Percentiles rank a stretch among this genome's conserved stretches.
Conservation (phyloP, 1,140 invertebrate species). For the Armadillidium nasatum region DNA sequence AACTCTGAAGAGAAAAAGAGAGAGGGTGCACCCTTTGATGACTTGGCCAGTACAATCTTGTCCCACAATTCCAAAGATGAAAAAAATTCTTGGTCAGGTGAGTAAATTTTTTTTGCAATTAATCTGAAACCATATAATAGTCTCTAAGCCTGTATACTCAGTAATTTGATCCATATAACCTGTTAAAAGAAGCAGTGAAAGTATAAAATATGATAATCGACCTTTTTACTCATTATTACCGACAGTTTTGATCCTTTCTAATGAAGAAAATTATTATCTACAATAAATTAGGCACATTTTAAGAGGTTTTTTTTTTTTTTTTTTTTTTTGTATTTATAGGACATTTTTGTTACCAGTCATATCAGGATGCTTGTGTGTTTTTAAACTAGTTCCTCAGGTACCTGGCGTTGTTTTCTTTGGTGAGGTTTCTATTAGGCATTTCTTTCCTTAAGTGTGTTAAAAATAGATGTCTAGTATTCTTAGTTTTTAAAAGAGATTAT, state of each 20-base stretch:
- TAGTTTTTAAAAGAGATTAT: too few relatives aligned
- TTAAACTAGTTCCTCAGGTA: not conserved
- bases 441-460: too few relatives aligned
- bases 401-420: not conserved
- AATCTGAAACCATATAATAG: too few relatives aligned
- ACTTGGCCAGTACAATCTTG: too few relatives aligned
- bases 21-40: not conserved
- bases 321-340: not conserved
- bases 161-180: too few relatives aligned
- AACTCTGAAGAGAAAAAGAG: not conserved
- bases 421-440: not conserved
- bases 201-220: too few relatives aligned
- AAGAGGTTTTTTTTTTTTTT: not conserved
- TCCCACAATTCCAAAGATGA: not conserved
- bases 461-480: too few relatives aligned
- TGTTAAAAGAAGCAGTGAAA: too few relatives aligned
- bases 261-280: too few relatives aligned
- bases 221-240: too few relatives aligned
- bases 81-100: not conserved
- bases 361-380: not conserved
- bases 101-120: not conserved
- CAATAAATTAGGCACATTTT: conserved; percentile 12
- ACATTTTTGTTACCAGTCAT: not conserved
- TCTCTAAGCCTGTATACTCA: too few relatives aligned
- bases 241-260: too few relatives aligned